Conservation (phyloP, 2,113 vertebrate genomes). For the Bufo gargarizans region DNA sequence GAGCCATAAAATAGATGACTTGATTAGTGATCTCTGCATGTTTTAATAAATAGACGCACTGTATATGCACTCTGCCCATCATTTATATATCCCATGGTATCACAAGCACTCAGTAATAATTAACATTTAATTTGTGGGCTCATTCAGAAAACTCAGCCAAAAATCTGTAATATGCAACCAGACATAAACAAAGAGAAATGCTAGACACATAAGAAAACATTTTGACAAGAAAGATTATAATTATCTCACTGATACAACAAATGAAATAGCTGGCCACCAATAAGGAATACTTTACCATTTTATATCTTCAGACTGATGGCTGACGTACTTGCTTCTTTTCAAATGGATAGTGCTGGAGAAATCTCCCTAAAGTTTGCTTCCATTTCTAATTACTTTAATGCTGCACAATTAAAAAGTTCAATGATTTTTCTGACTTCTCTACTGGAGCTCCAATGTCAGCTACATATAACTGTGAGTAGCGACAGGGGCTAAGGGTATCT, state of each 20-base stretch:
- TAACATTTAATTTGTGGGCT: not conserved
- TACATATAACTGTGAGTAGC: no score
- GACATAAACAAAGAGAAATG: slow-evolving; percentile 27
- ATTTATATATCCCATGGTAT: not conserved
- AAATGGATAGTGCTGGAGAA: not conserved
- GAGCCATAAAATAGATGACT: not conserved
- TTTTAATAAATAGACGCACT: not conserved
- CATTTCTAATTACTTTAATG: no score
- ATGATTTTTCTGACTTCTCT: no score
- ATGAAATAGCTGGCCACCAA: not conserved
- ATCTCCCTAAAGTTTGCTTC: no score
- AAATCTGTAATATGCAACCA: slow-evolving; percentile 9
- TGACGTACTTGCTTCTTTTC: not conserved
- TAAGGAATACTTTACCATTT: not conserved
- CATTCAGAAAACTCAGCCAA: not conserved
- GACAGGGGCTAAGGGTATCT: no score
- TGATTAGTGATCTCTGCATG: not conserved
- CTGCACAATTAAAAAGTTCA: no score
- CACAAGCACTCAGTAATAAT: not conserved
- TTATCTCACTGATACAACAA: not conserved
- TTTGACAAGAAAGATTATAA: not conserved
- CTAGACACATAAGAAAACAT: not conserved
- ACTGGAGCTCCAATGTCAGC: no score
- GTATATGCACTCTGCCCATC: not conserved
- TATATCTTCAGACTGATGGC: not conserved